Base-by-base conservation (phyloP, 2,797 vertebrate species). In the Acridotheres tristis region DNA sequence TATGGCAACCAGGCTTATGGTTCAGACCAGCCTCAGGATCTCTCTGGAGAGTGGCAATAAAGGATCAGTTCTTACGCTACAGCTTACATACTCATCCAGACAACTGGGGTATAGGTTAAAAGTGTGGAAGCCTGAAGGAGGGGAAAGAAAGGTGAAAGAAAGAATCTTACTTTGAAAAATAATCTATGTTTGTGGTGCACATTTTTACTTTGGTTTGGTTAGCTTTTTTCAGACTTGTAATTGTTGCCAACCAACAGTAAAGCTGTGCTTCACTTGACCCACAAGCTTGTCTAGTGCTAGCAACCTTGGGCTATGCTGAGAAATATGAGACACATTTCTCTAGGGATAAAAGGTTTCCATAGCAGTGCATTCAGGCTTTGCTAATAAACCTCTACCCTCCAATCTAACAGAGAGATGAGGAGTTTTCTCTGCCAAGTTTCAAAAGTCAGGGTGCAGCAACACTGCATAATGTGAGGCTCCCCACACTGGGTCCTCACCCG, bases 401-500 rank as follows among this genome's bases (percentile, higher is more conserved):
- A 62, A 17, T 29, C 43, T 40, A 38, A 54, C 25, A 25, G 32
- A 67, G 55, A 85, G 32, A 58, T 15, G 16, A 90, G 20, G 45
- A 43, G 16, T 22, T 85, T 50, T 42, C 55, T 63, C 38, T 42
- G 45, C 25, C 51, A 51, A 36, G 34, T 81, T 32, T 68, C 58
- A 71, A 84, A 75, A 63, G 62, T 25, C 48, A 18, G 30, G 1
- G 9, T 34, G 32, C 1, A 9, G 18, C 23, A 72, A 11, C 32
- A 23, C 2, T 48, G 27, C 40, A 67, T 29, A 9, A 42, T 32
- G 19, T 1, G 4, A 55, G 72, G 57, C 17, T 69, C 32, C 55
- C 51, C 1, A 3, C 40, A 25, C 15, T 7, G 45, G 43, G 20
- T 15, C 12, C 54, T 43, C 50, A 22, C 4, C 20, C 0, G 0